Percentiles rank a stretch among this genome's conserved stretches.
These are phyloP conservation scores for Conomelus anceps DNA, from an alignment of 2,888 invertebrate species.

Conservation along the genomic window DNA sequence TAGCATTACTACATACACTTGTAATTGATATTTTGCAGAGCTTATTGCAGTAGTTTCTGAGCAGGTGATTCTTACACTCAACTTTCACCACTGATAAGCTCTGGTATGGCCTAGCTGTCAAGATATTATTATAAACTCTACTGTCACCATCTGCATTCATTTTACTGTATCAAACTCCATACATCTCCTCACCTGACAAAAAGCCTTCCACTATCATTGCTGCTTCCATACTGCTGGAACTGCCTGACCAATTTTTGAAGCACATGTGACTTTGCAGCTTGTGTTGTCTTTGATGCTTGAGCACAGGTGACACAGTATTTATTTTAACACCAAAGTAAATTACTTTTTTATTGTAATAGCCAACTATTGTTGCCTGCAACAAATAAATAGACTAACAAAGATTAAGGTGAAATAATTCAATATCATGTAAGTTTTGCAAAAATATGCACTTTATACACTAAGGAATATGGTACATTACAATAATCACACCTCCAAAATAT, in stretches of 20 bases:
- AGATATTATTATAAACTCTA: no score
- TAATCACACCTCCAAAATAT: no score
- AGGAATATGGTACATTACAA: no score
- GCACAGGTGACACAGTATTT: slow-evolving; percentile 20
- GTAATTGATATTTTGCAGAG: slow-evolving; percentile 11
- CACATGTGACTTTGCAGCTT: slow-evolving; percentile 4
- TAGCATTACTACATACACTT: background rate
- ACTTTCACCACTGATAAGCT: slow-evolving; percentile 24
- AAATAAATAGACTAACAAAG: no score
- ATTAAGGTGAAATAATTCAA: no score
- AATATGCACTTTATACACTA: no score
- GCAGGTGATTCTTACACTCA: slow-evolving; percentile 27
- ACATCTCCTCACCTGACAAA: slow-evolving; percentile 18
- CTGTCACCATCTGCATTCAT: slow-evolving; percentile 25
- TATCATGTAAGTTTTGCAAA: no score
- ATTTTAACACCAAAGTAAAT: slow-evolving; percentile 18
- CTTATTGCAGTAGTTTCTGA: slow-evolving; percentile 23
- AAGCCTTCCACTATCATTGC: slow-evolving; percentile 22
- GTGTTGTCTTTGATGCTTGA: background rate
- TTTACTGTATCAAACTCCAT: slow-evolving; percentile 17
- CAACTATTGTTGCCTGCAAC: slow-evolving; percentile 26
- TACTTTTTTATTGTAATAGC: slow-evolving; percentile 19
- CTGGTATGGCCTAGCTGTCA: slow-evolving; percentile 26
- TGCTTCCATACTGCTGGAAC: slow-evolving; percentile 20
- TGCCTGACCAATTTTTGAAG: slow-evolving; percentile 15